phyloP scores from a whole-genome alignment of 2,888 invertebrate species.

The Chalcis sispes region DNA sequence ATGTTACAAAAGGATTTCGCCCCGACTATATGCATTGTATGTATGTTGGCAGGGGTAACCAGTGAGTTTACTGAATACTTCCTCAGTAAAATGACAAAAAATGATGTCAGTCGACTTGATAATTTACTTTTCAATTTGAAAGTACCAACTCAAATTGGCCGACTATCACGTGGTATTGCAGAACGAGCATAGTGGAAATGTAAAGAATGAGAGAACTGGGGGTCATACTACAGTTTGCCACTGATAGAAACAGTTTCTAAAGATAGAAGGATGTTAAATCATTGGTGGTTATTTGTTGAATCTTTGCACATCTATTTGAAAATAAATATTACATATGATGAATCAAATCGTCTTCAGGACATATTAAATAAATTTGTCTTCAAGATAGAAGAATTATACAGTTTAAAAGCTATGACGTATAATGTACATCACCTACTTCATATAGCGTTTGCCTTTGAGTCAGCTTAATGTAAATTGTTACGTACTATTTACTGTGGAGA shows the following conservation, averaged over 20 bases:
- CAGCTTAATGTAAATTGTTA: neutral
- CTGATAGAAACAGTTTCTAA: neutral
- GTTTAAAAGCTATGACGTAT: neutral
- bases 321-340: neutral
- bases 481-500: neutral
- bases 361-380: neutral
- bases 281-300: conserved; percentile 20
- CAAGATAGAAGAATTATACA: neutral
- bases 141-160: conserved; percentile 18
- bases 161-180: neutral
- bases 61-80: conserved; percentile 10
- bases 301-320: neutral
- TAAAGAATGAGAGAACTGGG: conserved; percentile 28
- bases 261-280: neutral
- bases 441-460: neutral
- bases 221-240: conserved; percentile 18
- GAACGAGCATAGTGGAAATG: neutral
- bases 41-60: conserved; percentile 17
- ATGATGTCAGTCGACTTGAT: conserved; percentile 5
- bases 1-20: neutral
- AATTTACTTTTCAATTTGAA: neutral
- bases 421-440: neutral
- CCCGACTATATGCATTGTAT: conserved; percentile 9
- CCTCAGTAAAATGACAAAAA: neutral
- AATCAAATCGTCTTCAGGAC: neutral